A percentile compares a stretch with the other conserved stretches of the same genome.
Conservation (phyloP, 1,140 invertebrate species). For the Zaprionus africanus region DNA sequence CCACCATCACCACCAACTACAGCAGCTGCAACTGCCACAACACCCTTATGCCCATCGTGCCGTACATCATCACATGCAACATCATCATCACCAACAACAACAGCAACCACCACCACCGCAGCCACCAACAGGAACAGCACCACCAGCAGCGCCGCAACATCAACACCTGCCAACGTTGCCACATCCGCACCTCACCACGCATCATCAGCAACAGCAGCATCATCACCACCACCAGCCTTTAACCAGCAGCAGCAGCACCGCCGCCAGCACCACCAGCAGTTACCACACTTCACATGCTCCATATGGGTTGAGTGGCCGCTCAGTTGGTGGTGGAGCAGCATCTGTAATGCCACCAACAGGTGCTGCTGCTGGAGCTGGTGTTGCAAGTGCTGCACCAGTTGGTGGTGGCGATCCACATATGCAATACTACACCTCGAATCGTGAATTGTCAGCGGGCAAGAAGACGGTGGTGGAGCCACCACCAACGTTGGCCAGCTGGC, state of each 20-base stretch:
- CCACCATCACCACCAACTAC: constrained; percentile 47
- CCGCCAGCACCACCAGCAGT: constrained; percentile 21
- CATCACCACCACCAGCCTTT: constrained; percentile 19
- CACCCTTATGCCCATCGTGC: constrained; percentile 41
- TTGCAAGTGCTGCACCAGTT: constrained; percentile 5
- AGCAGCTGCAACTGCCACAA: constrained; percentile 32
- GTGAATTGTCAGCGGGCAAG: constrained; percentile 54
- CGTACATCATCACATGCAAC: constrained; percentile 53
- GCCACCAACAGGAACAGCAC: constrained; percentile 43
- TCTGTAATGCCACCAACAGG: constrained; percentile 47
- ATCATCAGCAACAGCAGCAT: background rate
- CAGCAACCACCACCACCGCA: constrained; percentile 35
- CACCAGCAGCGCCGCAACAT: constrained; percentile 38
- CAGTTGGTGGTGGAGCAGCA: constrained; percentile 33
- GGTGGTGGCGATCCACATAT: constrained; percentile 61
- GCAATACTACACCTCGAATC: constrained; percentile 74
- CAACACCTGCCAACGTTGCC: constrained; percentile 38
- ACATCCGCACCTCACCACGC: constrained; percentile 17
- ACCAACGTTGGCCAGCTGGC: constrained; percentile 44
- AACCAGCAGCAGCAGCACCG: constrained; percentile 13
- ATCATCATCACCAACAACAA: constrained; percentile 35
- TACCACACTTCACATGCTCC: constrained; percentile 43
- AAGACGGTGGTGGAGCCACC: constrained; percentile 45
- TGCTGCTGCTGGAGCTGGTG: constrained; percentile 32
- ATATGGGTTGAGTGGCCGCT: constrained; percentile 40